Conservation (phyloP, 2,888 invertebrate species). For the Melangyna quadrimaculata region DNA sequence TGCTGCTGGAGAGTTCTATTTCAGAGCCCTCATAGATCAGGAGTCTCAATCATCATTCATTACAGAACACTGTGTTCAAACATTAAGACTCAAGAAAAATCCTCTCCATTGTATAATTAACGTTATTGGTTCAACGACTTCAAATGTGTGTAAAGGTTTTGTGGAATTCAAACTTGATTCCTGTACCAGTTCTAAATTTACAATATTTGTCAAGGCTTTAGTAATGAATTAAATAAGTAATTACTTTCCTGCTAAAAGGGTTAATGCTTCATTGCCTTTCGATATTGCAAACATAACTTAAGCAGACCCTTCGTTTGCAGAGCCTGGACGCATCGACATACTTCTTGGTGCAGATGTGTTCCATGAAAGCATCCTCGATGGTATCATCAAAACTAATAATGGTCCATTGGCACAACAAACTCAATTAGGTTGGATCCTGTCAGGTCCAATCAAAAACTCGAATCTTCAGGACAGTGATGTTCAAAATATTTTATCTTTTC, state of each 20-base stretch:
- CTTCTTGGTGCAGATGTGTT: background rate
- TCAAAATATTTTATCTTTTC: conserved; percentile 3
- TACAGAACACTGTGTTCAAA: background rate
- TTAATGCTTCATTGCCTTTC: background rate
- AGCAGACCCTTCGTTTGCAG: background rate
- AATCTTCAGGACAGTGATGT: background rate
- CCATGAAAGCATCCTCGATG: conserved; percentile 15
- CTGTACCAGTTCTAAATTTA: background rate
- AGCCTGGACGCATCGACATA: background rate
- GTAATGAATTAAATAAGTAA: conserved; percentile 19
- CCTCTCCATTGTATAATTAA: background rate
- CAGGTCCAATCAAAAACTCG: background rate
- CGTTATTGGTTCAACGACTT: background rate
- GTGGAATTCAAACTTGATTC: background rate
- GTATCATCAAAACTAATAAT: conserved; percentile 1
- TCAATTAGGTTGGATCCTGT: background rate
- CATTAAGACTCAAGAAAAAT: background rate
- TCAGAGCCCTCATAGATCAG: background rate
- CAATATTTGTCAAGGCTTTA: background rate
- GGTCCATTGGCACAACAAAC: conserved; percentile 6
- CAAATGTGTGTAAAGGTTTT: background rate
- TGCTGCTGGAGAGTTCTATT: background rate
- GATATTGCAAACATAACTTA: background rate
- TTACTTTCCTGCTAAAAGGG: background rate
- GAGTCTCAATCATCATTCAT: background rate